phyloP scores from a whole-genome alignment of 2,113 vertebrate genomes.

The Tenrec ecaudatus region DNA sequence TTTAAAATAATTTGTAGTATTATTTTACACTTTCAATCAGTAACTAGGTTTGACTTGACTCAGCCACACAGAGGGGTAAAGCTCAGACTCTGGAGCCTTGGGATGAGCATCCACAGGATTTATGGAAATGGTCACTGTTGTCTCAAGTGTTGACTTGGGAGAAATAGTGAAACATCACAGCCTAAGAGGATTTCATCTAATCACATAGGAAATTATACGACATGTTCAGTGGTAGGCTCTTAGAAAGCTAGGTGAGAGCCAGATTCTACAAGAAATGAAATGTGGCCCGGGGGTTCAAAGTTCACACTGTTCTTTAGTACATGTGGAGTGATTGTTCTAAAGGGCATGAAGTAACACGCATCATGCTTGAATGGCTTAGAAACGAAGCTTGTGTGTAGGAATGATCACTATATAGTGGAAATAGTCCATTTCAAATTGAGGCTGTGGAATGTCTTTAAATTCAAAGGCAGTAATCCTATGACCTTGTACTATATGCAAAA shows the following conservation, averaged over 20 bases:
- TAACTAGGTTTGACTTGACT: not conserved
- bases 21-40: not conserved
- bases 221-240: not conserved
- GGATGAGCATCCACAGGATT: not conserved
- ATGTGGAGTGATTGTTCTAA: conserved; percentile 25
- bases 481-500: not conserved
- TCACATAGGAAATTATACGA: not conserved
- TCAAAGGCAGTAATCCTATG: not conserved
- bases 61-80: not conserved
- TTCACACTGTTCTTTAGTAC: conserved; percentile 40
- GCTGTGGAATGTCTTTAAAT: not conserved
- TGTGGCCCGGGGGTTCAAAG: not conserved
- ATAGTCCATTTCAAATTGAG: not conserved
- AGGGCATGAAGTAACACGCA: not conserved
- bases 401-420: conserved; percentile 33
- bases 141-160: not conserved
- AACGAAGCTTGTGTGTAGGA: conserved; percentile 33
- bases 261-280: not conserved
- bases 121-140: not conserved
- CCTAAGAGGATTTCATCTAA: not conserved
- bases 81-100: not conserved
- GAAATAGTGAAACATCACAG: not conserved
- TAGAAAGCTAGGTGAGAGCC: not conserved
- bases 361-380: conserved; percentile 42
- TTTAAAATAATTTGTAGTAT: not conserved